Conservation (phyloP, 64 coral and sea anemone genomes). For the Porites australiensis region DNA sequence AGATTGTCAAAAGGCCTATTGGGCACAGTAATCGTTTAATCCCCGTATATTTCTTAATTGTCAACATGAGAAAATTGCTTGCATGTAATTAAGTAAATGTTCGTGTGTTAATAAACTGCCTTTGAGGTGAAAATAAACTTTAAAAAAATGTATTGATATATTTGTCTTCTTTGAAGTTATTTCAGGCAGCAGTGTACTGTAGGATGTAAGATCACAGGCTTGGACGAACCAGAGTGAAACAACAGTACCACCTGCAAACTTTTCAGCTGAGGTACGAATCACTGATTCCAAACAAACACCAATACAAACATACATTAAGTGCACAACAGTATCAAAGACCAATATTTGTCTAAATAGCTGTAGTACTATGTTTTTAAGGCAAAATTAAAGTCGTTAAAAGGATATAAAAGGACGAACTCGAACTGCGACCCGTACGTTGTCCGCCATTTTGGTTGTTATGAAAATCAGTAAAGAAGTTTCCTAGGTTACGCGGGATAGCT, state of each 20-base stretch:
- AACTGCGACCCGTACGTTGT: slow-evolving; percentile 87
- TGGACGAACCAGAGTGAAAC: too few relatives aligned
- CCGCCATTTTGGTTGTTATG: slow-evolving; percentile 67
- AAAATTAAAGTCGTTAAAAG: slow-evolving; percentile 41
- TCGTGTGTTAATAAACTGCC: too few relatives aligned
- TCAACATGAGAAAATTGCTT: too few relatives aligned
- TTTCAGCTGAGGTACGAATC: neutral
- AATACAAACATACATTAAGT: neutral
- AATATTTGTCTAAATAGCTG: slow-evolving; percentile 13
- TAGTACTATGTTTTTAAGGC: too few relatives aligned
- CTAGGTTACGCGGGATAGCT: neutral
- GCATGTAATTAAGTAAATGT: too few relatives aligned
- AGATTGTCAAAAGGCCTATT: neutral
- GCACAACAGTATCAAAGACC: neutral
- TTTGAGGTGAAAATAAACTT: too few relatives aligned
- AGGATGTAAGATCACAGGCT: too few relatives aligned
- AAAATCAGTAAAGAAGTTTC: neutral
- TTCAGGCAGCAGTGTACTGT: too few relatives aligned
- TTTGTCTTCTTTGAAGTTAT: too few relatives aligned
- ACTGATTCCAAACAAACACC: neutral
- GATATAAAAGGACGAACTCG: slow-evolving; percentile 96
- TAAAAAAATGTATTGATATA: too few relatives aligned
- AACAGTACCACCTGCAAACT: neutral
- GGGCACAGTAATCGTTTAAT: neutral
- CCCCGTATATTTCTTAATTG: neutral